Evolutionary conservation across 2,888 invertebrate species (phyloP), one percentile per base, ranked within the genome.

Genomic region (Cryptus armator): DNA sequence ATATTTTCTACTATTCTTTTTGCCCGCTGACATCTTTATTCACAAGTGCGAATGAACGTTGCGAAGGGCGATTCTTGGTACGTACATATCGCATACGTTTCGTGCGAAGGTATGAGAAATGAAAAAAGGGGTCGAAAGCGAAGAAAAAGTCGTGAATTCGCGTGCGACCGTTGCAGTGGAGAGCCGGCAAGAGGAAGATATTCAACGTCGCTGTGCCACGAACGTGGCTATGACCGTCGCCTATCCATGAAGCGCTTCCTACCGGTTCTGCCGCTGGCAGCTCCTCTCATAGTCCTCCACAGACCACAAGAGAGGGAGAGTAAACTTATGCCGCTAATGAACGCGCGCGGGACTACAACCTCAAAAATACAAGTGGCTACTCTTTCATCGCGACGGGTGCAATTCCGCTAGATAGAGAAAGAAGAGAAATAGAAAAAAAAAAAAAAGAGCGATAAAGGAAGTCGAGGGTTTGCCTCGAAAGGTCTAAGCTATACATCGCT

Each of bases 311-410:
- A 53, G 86, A 84, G 85, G 81, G 81, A 89, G 88, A 89, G 90
- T 91, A 91, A 91, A 91, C 91, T 92, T 89, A 87, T 89, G 84
- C 89, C 89, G 85, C 91, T 92, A 92, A 92, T 92, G 90, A 92
- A 92, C 90, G 89, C 88, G 89, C 88, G 87, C 86, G 87, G 88
- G 89, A 89, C 90, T 90, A 88, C 88, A 91, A 89, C 90, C 92
- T 91, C 90, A 89, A 76, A 90, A 90, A 90, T 88, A 84, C 89
- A 87, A 91, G 91, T 90, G 88, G 86, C 88, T 86, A 87, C 89
- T 87, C 88, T 89, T 90, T 89, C 85, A 85, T 83, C 80, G 66
- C 77, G 81, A 81, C 84, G 83, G 76, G 85, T 78, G 74, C 78
- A 70, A 74, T 78, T 67, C 78, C 56, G 44, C 71, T 16, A 62